Evolutionary conservation across 2,113 vertebrate species (phyloP).

Genomic region (Pseudolaguvia tuberculata): DNA sequence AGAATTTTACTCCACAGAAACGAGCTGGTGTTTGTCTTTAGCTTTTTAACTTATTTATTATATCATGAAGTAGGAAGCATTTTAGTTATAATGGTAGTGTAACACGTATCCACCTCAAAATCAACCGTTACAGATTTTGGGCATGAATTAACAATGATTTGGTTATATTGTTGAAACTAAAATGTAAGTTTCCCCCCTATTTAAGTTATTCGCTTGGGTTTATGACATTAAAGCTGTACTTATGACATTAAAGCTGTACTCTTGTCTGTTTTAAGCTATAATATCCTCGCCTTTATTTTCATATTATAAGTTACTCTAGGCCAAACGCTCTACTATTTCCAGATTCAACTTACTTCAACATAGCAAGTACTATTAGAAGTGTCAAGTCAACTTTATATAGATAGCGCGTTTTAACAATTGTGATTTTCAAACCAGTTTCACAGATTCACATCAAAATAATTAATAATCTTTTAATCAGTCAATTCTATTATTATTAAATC

Average conservation of each 20-base stretch:
- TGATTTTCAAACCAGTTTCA: too few relatives aligned
- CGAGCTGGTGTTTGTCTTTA: background rate
- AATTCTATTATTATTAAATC: background rate
- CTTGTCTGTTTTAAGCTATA: too few relatives aligned
- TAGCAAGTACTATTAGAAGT: too few relatives aligned
- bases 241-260: background rate
- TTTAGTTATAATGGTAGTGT: too few relatives aligned
- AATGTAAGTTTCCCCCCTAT: background rate
- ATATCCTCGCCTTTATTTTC: background rate
- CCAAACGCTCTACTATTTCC: background rate
- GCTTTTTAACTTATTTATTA: background rate
- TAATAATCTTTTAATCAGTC: too few relatives aligned
- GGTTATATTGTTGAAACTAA: background rate
- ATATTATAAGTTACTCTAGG: background rate
- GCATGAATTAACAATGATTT: background rate
- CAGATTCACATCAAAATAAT: too few relatives aligned
- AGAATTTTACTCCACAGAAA: background rate
- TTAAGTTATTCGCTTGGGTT: background rate
- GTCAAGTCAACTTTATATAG: too few relatives aligned
- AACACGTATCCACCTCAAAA: too few relatives aligned
- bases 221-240: background rate
- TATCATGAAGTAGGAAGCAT: too few relatives aligned
- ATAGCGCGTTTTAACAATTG: too few relatives aligned
- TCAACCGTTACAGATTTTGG: background rate
- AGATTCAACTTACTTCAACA: too few relatives aligned